Evolutionary conservation across 2,888 invertebrate genomes (phyloP).

Genomic region (Eupithecia pulchellata): DNA sequence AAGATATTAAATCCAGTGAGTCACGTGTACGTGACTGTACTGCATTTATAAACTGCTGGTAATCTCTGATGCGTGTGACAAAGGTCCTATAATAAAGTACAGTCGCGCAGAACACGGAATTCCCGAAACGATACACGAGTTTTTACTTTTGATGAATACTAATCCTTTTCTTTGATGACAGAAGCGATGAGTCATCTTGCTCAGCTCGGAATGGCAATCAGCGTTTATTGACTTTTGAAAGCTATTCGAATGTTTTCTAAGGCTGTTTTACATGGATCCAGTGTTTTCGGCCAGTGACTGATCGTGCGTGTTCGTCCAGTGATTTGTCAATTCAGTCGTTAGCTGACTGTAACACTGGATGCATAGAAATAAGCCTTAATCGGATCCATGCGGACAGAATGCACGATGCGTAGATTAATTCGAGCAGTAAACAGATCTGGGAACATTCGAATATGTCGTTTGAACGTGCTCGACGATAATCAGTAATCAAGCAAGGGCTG

Average conservation of each 20-base stretch:
- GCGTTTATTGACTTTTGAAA: constrained; percentile 22
- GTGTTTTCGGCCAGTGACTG: constrained; percentile 7
- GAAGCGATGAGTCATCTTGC: constrained; percentile 30
- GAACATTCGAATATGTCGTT: constrained; percentile 33
- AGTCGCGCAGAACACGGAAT: constrained; percentile 63
- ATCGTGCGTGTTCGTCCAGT: not conserved
- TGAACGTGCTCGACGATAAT: constrained; percentile 24
- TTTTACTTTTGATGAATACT: constrained; percentile 58
- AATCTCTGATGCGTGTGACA: constrained; percentile 65
- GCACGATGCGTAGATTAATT: constrained; percentile 30
- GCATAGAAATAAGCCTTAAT: constrained; percentile 23
- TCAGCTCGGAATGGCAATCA: constrained; percentile 38
- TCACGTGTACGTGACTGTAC: constrained; percentile 74
- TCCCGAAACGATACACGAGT: constrained; percentile 59
- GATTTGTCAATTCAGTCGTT: constrained; percentile 4
- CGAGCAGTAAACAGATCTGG: constrained; percentile 14
- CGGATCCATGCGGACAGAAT: constrained; percentile 28
- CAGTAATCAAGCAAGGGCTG: constrained; percentile 9
- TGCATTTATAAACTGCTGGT: constrained; percentile 56
- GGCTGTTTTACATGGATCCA: constrained; percentile 4
- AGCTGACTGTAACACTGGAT: constrained; percentile 3
- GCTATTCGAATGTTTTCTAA: constrained; percentile 14
- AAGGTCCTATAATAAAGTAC: constrained; percentile 60
- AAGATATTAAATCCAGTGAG: constrained; percentile 49
- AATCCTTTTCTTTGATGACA: constrained; percentile 48